phyloP scores from a whole-genome alignment of 2,797 vertebrate genomes.

The Lerista edwardsae region DNA sequence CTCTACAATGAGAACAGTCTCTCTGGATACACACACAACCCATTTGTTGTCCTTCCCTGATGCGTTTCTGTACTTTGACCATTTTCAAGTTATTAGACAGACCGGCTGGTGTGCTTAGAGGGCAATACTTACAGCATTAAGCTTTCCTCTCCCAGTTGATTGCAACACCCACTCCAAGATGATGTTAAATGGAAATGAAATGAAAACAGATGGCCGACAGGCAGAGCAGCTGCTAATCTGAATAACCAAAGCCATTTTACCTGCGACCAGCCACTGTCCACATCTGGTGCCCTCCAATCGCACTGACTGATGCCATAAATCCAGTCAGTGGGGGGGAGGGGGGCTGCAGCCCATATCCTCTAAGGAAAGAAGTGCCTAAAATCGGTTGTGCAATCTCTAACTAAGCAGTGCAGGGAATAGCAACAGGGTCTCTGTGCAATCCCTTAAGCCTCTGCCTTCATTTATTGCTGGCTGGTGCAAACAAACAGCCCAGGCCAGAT shows the following conservation, averaged over 20 bases:
- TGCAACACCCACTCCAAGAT: not conserved
- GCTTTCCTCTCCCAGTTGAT: slow-evolving; percentile 13
- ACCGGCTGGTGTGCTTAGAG: not conserved
- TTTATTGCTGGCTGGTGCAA: not conserved
- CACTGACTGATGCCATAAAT: not conserved
- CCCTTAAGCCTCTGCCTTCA: not conserved
- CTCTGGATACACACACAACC: too few species aligned
- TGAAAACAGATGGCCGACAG: slow-evolving; percentile 3
- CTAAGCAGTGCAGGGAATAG: not conserved
- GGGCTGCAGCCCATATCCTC: not conserved
- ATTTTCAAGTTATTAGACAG: not conserved
- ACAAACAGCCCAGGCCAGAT: not conserved
- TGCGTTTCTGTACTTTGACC: not conserved
- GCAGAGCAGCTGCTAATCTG: not conserved
- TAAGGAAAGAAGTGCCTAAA: not conserved
- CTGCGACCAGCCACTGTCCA: not conserved
- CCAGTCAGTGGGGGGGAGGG: not conserved
- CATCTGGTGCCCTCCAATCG: slow-evolving; percentile 7
- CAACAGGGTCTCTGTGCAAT: not conserved
- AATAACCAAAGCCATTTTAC: not conserved
- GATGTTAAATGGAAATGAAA: not conserved
- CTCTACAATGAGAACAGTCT: too few species aligned
- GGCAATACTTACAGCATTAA: not conserved
- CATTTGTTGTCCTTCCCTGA: too few species aligned
- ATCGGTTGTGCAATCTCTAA: not conserved